A percentile compares a stretch with the other conserved stretches of the same genome.
These are phyloP conservation scores for Sebastes kiyomatsui DNA, from an alignment of 2,797 vertebrate genomes.

Conservation along the genomic window DNA sequence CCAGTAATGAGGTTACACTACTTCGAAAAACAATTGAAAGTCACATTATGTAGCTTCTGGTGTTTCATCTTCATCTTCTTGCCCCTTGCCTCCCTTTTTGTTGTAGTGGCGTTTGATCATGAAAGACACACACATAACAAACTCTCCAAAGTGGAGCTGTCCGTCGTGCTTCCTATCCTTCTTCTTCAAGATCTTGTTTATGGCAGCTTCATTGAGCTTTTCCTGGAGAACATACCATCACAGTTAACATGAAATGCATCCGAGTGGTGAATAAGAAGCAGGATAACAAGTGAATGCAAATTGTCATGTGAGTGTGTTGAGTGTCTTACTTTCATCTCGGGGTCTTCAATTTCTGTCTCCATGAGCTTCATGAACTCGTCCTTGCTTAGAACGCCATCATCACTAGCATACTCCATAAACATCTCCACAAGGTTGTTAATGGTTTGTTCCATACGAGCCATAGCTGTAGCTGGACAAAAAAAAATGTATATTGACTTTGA, in stretches of 20 bases:
- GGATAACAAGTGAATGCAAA: not conserved
- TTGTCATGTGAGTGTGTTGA: not conserved
- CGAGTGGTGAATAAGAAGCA: not conserved
- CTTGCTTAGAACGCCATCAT: conserved; percentile 47
- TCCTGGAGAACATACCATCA: conserved; percentile 35
- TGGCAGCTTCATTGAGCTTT: conserved; percentile 26
- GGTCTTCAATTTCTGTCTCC: conserved; percentile 41
- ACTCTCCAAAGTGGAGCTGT: conserved; percentile 63
- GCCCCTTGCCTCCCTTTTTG: not conserved
- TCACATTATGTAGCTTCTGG: not conserved
- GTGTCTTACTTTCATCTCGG: conserved; percentile 59
- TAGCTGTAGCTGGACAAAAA: conserved; percentile 19
- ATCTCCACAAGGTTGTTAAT: conserved; percentile 54
- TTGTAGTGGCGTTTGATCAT: conserved; percentile 37
- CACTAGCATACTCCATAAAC: conserved; percentile 51
- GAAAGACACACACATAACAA: conserved; percentile 31
- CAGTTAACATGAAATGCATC: not conserved
- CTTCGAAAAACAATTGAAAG: not conserved
- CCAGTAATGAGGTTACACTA: not conserved
- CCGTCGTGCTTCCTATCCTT: conserved; percentile 63
- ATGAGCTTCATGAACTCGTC: conserved; percentile 48
- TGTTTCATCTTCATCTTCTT: not conserved
- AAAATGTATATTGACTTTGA: not conserved
- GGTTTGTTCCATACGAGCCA: conserved; percentile 59
- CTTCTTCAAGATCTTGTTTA: not conserved